Base-by-base conservation (phyloP, 1,140 invertebrate species). In the Diabrotica virgifera region DNA sequence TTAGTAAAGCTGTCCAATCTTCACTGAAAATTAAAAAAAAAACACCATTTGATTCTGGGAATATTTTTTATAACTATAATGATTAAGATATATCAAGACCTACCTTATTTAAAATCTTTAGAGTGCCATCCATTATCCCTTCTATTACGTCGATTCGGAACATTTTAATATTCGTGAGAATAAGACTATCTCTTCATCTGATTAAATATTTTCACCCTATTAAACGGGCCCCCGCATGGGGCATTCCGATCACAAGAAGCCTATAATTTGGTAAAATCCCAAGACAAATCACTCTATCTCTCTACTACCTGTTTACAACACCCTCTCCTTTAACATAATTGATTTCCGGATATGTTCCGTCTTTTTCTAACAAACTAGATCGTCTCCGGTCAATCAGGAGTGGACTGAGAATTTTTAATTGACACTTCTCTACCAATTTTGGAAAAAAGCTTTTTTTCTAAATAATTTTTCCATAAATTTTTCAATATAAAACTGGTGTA, bases 221-320 rank as follows among this genome's bases (percentile, higher is more conserved):
- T 55, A 36, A 46, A 55, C 56, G 54, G 37, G 62, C 36, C 59
- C 14, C 57, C 14, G 57, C 38, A 52, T 24, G 37, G 11, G 46
- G 9, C 53, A 53, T 11, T 52, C 12, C 52, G 9, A 54, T 54
- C 13, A 46, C 40, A 36, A 58, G 10, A 59, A 35, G 58, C n/a
- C 58, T 59, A 59, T 59, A 59, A 59, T 59, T 59, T 59, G 13
- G 40, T 59, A 51, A 59, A 50, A 50, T 59, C 12, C 58, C 12
- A 59, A 59, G 58, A 59, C 58, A 59, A 59, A 59, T 59, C 46
- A 51, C 11, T 59, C 12, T 9, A 46, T 40, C 46, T 12, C 11
- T 59, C 12, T 13, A 46, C 58, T 59, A 57, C 55, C 55, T 57
- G 55, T 57, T 57, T 57, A 36, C 24, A 36, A 57, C 35, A 57